Conservation (phyloP, 2,888 invertebrate species). For the Koerneria pararmatus region DNA sequence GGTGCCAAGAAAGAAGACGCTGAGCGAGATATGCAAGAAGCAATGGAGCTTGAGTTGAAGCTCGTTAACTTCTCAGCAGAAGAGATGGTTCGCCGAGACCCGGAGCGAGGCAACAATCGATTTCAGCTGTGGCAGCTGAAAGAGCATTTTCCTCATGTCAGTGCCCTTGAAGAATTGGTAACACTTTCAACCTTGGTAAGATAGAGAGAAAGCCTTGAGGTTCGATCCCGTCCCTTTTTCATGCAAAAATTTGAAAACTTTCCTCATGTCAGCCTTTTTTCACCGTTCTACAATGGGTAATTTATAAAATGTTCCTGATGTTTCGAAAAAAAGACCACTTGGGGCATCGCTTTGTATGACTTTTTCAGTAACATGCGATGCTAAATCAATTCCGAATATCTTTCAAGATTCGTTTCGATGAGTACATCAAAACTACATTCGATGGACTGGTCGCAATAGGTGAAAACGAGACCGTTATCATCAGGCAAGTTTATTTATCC, state of each 20-base stretch:
- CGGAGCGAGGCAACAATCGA: slow-evolving; percentile 52
- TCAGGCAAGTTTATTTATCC: too few species aligned
- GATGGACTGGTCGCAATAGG: slow-evolving; percentile 40
- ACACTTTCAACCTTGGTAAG: too few species aligned
- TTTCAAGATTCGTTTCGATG: slow-evolving; percentile 48
- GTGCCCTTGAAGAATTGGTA: slow-evolving; percentile 12
- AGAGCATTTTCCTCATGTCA: slow-evolving; percentile 42
- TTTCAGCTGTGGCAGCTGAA: slow-evolving; percentile 46
- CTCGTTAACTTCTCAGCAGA: slow-evolving; percentile 51
- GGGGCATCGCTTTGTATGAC: neutral
- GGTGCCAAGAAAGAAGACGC: slow-evolving; percentile 41
- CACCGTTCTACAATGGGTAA: too few species aligned
- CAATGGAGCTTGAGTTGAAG: slow-evolving; percentile 51
- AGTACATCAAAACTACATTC: slow-evolving; percentile 45
- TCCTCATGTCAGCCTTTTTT: too few species aligned
- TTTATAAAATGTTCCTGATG: neutral
- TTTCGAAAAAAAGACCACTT: neutral
- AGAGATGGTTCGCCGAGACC: slow-evolving; percentile 51
- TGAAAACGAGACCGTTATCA: slow-evolving; percentile 49
- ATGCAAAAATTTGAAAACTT: too few species aligned
- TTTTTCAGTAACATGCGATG: neutral
- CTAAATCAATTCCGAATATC: neutral
- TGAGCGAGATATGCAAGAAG: slow-evolving; percentile 48
- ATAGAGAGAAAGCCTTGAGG: too few species aligned
- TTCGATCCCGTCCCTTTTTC: too few species aligned